Percentiles rank a stretch among this genome's conserved stretches.
phyloP scores from a whole-genome alignment of 2,797 vertebrate genomes.

The Pangasius mekongensis region DNA sequence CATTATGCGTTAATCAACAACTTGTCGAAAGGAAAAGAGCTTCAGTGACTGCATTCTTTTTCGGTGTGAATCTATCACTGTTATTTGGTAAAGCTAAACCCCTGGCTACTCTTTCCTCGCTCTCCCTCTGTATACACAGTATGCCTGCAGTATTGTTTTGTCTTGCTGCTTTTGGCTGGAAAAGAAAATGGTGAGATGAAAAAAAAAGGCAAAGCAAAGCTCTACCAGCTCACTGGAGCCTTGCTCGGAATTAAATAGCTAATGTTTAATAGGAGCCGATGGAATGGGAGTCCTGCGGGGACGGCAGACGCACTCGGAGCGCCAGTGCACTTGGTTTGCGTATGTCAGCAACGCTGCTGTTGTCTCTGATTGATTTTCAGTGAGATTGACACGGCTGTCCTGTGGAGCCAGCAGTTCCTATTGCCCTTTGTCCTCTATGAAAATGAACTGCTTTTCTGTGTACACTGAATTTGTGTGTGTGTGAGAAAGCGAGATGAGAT shows the following conservation, averaged over 20 bases:
- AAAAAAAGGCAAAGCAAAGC: conserved; percentile 47
- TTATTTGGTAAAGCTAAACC: conserved; percentile 11
- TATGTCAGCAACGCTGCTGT: conserved; percentile 55
- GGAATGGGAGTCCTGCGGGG: conserved; percentile 56
- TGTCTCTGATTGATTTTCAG: conserved; percentile 67
- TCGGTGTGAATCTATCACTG: neutral
- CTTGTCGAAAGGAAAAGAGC: neutral
- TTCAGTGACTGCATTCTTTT: conserved; percentile 7
- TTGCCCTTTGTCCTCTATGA: conserved; percentile 41
- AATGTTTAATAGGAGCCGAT: conserved; percentile 69
- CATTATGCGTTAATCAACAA: conserved; percentile 28
- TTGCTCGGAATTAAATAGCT: conserved; percentile 69
- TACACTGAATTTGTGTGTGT: neutral
- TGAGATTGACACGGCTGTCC: conserved; percentile 44
- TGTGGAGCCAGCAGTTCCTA: conserved; percentile 36
- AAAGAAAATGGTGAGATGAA: neutral
- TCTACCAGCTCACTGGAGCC: conserved; percentile 65
- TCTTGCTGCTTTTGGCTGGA: conserved; percentile 59
- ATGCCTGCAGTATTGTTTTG: conserved; percentile 61
- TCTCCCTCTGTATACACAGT: conserved; percentile 36
- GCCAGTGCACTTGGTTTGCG: conserved; percentile 31
- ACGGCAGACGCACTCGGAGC: conserved; percentile 40
- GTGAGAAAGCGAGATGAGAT: neutral
- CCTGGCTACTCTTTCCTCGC: conserved; percentile 54
- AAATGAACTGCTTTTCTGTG: conserved; percentile 46